These are phyloP conservation scores for Acrossocheilus fasciatus DNA, from an alignment of 2,797 vertebrate species.

Conservation along the genomic window DNA sequence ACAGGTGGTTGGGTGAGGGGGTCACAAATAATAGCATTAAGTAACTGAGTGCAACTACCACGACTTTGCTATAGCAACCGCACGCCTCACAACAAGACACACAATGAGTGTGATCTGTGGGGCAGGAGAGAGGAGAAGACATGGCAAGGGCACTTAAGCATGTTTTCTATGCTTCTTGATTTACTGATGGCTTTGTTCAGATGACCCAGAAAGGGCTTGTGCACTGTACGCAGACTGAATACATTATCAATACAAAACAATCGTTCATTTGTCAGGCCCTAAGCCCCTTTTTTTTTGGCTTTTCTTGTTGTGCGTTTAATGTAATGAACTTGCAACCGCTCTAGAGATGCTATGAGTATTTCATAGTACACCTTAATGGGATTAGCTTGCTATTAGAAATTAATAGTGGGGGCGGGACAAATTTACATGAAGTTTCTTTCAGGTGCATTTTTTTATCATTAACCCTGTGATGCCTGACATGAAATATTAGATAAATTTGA, in stretches of 20 bases:
- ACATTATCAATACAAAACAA: conserved; percentile 22
- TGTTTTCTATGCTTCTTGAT: conserved; percentile 48
- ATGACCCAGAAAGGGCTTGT: conserved; percentile 29
- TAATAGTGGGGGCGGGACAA: neutral
- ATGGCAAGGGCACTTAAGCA: conserved; percentile 30
- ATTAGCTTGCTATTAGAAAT: conserved; percentile 1
- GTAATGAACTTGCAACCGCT: neutral
- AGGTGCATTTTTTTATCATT: neutral
- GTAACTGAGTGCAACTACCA: conserved; percentile 66
- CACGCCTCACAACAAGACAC: conserved; percentile 61
- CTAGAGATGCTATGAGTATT: neutral
- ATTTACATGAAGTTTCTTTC: neutral
- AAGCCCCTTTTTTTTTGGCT: neutral
- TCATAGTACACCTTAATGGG: neutral
- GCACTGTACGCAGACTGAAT: conserved; percentile 21
- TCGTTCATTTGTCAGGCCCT: neutral
- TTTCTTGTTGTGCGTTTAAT: neutral
- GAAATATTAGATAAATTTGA: neutral
- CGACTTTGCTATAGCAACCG: conserved; percentile 65
- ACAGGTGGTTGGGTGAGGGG: conserved; percentile 60
- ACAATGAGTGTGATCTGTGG: conserved; percentile 57
- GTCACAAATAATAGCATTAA: conserved; percentile 63
- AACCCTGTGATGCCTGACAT: neutral
- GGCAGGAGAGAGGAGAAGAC: conserved; percentile 36
- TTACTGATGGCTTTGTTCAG: conserved; percentile 43